phyloP scores from a whole-genome alignment of 2,888 invertebrate species.

The Trachelus iudaicus region DNA sequence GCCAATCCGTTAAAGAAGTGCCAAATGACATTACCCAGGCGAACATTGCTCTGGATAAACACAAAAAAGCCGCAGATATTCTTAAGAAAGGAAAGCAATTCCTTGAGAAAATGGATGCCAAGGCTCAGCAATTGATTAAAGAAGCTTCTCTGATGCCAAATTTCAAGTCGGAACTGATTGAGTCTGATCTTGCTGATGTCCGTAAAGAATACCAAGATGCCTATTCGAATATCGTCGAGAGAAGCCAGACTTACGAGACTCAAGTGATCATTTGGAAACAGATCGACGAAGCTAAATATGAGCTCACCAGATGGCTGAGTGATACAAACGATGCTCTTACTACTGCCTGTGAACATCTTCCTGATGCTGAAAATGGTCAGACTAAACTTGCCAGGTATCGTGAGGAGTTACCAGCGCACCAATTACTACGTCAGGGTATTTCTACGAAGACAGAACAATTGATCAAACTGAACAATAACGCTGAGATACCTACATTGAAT shows the following conservation, averaged over 20 bases:
- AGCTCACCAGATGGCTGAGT: conserved; percentile 84
- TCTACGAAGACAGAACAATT: conserved; percentile 84
- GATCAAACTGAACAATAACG: conserved; percentile 77
- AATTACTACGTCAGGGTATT: conserved; percentile 81
- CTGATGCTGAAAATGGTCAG: conserved; percentile 85
- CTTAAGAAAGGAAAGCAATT: conserved; percentile 80
- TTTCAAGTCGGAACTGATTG: conserved; percentile 70
- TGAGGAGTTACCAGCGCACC: conserved; percentile 84
- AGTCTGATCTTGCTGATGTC: conserved; percentile 71
- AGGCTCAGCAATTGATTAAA: conserved; percentile 77
- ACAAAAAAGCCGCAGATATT: conserved; percentile 80
- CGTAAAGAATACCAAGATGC: conserved; percentile 78
- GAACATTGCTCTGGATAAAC: conserved; percentile 77
- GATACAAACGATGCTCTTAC: conserved; percentile 83
- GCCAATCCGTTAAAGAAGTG: conserved; percentile 73
- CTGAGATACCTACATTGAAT: conserved; percentile 74
- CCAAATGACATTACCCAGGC: conserved; percentile 81
- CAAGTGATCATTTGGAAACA: conserved; percentile 94
- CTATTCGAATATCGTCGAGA: conserved; percentile 78
- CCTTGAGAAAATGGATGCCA: conserved; percentile 82
- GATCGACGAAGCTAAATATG: conserved; percentile 86
- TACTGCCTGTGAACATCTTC: conserved; percentile 79
- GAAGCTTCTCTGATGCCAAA: conserved; percentile 77
- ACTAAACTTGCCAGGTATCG: conserved; percentile 84
- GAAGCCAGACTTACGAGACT: conserved; percentile 85